Conservation (phyloP, 1,140 invertebrate species). For the Epicauta chinensis region DNA sequence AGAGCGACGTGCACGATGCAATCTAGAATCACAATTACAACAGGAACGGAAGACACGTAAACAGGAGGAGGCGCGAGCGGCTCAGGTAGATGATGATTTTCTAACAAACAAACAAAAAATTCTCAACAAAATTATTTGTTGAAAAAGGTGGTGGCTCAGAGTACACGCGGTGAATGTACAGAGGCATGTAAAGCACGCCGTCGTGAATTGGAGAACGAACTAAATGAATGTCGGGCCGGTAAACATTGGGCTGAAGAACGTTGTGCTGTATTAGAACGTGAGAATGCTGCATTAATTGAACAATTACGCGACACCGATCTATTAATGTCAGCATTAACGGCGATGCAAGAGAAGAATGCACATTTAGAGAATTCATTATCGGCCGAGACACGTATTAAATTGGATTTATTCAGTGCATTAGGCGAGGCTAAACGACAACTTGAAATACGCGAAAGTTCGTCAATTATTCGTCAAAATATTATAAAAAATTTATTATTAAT, state of each 20-base stretch:
- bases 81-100: constrained; percentile 43
- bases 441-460: constrained; percentile 85
- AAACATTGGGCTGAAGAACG: constrained; percentile 69
- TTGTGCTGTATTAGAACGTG: constrained; percentile 29
- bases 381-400: constrained; percentile 91
- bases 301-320: constrained; percentile 73
- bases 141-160: constrained; percentile 37
- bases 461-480: not conserved
- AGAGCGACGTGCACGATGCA: constrained; percentile 67
- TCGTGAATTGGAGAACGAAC: constrained; percentile 71
- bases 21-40: constrained; percentile 69
- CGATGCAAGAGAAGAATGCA: constrained; percentile 80
- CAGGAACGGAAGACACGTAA: constrained; percentile 68
- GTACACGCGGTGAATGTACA: constrained; percentile 59
- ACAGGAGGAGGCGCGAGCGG: constrained; percentile 59
- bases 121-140: too few species aligned
- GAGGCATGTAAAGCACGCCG: constrained; percentile 68
- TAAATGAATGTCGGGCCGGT: constrained; percentile 66
- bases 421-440: constrained; percentile 91
- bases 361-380: constrained; percentile 89
- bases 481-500: not conserved
- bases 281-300: constrained; percentile 45
- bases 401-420: constrained; percentile 92
- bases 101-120: too few species aligned
- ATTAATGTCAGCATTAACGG: constrained; percentile 69